phyloP scores from a whole-genome alignment of 2,113 vertebrate genomes.

The Cyanoramphus novaezelandiae region DNA sequence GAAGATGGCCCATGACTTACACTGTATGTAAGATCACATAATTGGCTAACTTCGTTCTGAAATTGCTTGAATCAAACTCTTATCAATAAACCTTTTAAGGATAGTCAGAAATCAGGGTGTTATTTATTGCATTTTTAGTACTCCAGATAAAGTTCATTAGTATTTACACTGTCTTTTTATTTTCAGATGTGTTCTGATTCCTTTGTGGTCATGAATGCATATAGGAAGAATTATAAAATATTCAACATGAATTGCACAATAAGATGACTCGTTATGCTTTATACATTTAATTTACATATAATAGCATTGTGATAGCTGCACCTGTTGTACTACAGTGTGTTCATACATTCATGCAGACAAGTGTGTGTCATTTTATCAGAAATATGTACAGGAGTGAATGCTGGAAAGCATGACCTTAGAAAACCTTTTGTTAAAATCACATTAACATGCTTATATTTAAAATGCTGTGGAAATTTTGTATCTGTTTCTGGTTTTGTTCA shows the following conservation, averaged over 20 bases:
- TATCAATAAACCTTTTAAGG: neutral
- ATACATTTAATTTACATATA: slow-evolving; percentile 26
- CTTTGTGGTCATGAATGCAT: neutral
- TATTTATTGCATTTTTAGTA: neutral
- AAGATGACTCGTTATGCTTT: slow-evolving; percentile 30
- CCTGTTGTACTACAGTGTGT: slow-evolving; percentile 16
- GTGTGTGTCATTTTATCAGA: slow-evolving; percentile 49
- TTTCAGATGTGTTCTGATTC: slow-evolving; percentile 1
- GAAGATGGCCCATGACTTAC: neutral
- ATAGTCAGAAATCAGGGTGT: neutral
- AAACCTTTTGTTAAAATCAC: neutral
- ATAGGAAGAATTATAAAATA: neutral
- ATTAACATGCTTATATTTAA: slow-evolving; percentile 30
- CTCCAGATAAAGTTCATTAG: neutral
- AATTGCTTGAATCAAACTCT: neutral
- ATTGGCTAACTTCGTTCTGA: neutral
- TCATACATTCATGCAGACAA: slow-evolving; percentile 24
- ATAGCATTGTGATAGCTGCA: slow-evolving; percentile 30
- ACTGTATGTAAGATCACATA: neutral
- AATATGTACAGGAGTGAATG: slow-evolving; percentile 25
- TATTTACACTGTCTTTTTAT: neutral
- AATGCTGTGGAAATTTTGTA: slow-evolving; percentile 6
- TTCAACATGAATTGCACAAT: neutral
- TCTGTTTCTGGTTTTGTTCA: neutral
- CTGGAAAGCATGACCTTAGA: slow-evolving; percentile 5